These are phyloP conservation scores for Zelostemma sp. DNA, from an alignment of 1,140 invertebrate genomes.

Conservation along the genomic window DNA sequence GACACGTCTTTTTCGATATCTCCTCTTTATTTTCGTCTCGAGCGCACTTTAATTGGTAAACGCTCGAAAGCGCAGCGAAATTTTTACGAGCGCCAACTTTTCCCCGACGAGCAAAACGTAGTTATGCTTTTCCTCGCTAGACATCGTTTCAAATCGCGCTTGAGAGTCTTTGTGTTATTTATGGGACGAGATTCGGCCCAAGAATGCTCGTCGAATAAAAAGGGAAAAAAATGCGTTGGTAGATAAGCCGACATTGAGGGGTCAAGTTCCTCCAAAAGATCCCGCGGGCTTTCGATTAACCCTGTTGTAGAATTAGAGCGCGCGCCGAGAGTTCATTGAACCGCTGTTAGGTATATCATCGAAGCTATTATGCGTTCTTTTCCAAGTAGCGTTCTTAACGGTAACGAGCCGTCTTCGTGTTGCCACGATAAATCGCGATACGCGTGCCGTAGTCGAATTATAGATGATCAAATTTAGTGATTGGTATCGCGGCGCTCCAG, in stretches of 20 bases:
- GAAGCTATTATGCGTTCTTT: conserved; percentile 14
- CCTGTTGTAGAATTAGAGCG: conserved; percentile 12
- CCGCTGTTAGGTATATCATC: conserved; percentile 17
- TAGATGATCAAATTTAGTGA: neutral
- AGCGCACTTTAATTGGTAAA: neutral
- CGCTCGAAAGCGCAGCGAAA: no score
- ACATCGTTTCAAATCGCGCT: no score
- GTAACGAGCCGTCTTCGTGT: conserved; percentile 11
- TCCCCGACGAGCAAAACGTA: no score
- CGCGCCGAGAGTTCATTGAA: conserved; percentile 34
- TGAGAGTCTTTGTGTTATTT: no score
- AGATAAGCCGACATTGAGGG: conserved; percentile 4
- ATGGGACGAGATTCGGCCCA: neutral
- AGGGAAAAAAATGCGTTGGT: neutral
- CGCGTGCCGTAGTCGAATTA: conserved; percentile 3
- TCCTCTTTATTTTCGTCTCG: neutral
- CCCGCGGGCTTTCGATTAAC: conserved; percentile 7
- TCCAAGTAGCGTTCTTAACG: conserved; percentile 9
- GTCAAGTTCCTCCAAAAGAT: conserved; percentile 13
- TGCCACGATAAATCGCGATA: conserved; percentile 4
- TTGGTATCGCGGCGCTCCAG: neutral
- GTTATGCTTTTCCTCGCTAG: no score
- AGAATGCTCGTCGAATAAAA: neutral
- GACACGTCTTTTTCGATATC: conserved; percentile 5
- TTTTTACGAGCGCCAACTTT: no score